Evolutionary conservation across 2,888 invertebrate species (phyloP).

Genomic region (Leptinotarsa peninsularis): DNA sequence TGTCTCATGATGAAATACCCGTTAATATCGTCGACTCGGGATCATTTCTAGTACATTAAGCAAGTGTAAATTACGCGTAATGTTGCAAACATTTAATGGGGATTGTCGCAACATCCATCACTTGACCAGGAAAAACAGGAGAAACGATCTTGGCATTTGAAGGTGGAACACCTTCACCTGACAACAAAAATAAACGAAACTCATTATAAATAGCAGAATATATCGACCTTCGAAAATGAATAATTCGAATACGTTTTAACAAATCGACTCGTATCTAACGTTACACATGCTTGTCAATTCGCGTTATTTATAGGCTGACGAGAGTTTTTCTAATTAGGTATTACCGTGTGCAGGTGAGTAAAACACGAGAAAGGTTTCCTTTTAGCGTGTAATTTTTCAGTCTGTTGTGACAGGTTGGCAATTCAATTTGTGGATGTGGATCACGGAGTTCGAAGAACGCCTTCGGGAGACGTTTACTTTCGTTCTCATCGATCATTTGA

Average conservation of each 20-base stretch:
- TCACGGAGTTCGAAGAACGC: neutral
- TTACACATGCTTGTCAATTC: conserved; percentile 11
- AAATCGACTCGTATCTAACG: neutral
- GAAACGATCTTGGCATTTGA: conserved; percentile 19
- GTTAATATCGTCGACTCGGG: no score
- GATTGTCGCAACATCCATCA: neutral
- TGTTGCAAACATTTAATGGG: neutral
- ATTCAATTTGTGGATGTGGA: conserved; percentile 7
- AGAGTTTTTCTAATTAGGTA: conserved; percentile 11
- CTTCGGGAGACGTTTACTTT: conserved; percentile 1
- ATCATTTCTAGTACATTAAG: neutral
- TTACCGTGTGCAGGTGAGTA: conserved; percentile 16
- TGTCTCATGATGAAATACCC: no score
- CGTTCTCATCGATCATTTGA: neutral
- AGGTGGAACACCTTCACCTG: conserved; percentile 9
- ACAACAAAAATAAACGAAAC: conserved; percentile 12
- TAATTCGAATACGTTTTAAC: neutral
- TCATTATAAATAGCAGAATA: conserved; percentile 5
- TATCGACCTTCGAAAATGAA: conserved; percentile 12
- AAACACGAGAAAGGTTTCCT: neutral
- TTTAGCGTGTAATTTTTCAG: conserved; percentile 1
- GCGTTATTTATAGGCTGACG: conserved; percentile 12
- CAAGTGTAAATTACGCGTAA: neutral
- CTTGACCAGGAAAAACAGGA: conserved; percentile 7
- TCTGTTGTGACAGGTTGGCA: conserved; percentile 13